A percentile compares a stretch with the other conserved stretches of the same genome.
phyloP scores from a whole-genome alignment of 2,113 vertebrate genomes.

The Benitochromis conjunctus region DNA sequence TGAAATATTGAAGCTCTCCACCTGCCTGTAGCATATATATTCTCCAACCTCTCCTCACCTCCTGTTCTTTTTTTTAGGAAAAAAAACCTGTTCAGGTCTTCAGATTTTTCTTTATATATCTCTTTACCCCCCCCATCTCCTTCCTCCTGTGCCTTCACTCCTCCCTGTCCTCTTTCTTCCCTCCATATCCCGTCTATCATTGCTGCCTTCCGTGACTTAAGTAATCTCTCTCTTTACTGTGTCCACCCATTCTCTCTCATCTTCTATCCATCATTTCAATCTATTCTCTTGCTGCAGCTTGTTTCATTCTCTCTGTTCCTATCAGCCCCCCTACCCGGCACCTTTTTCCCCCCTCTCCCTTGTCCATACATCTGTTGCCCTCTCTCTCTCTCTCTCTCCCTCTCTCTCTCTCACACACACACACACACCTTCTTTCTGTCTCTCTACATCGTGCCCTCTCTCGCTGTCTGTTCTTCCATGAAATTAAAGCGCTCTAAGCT shows the following conservation, averaged over 20 bases:
- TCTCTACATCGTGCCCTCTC: conserved; percentile 43
- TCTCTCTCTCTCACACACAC: neutral
- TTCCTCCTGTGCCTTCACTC: neutral
- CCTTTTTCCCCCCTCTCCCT: neutral
- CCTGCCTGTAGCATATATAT: conserved; percentile 33
- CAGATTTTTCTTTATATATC: conserved; percentile 28
- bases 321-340: neutral
- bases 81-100: conserved; percentile 5
- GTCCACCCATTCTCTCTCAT: conserved; percentile 17
- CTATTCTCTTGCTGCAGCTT: conserved; percentile 11
- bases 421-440: neutral
- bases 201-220: neutral
- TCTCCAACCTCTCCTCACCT: conserved; percentile 22
- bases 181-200: conserved; percentile 36
- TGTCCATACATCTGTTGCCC: conserved; percentile 21
- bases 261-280: conserved; percentile 32
- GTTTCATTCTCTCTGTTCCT: conserved; percentile 19
- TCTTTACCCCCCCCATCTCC: conserved; percentile 7
- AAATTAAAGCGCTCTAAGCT: conserved; percentile 77
- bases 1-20: conserved; percentile 57
- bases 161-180: neutral
- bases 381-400: neutral
- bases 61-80: conserved; percentile 29
- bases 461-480: conserved; percentile 77
- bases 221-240: conserved; percentile 22